Evolutionary conservation across 2,113 vertebrate species (phyloP).

Genomic region (Camarhynchus parvulus): DNA sequence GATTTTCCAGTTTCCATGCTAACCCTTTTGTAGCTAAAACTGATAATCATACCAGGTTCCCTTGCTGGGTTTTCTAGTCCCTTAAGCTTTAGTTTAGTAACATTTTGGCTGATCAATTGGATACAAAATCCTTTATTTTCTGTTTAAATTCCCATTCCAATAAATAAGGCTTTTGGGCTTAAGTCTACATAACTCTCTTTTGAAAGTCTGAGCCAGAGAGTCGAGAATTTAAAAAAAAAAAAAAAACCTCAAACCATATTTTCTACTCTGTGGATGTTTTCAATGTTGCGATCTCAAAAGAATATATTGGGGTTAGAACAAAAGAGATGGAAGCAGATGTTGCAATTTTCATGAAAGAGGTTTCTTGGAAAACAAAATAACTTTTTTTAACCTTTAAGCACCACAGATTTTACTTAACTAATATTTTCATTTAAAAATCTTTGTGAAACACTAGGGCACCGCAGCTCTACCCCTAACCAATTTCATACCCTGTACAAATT

Average conservation of each 20-base stretch:
- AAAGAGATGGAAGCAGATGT: conserved; percentile 1
- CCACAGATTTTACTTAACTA: neutral
- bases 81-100: conserved; percentile 52
- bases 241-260: neutral
- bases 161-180: conserved; percentile 54
- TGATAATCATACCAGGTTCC: conserved; percentile 13
- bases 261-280: conserved; percentile 9
- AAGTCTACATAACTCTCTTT: conserved; percentile 21
- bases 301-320: neutral
- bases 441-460: neutral
- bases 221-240: neutral
- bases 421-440: conserved; percentile 27
- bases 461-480: neutral
- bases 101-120: conserved; percentile 50
- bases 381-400: neutral
- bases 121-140: conserved; percentile 43
- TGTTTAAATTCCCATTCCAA: conserved; percentile 55
- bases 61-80: conserved; percentile 16
- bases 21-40: conserved; percentile 23
- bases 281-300: conserved; percentile 19
- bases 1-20: conserved; percentile 25
- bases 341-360: conserved; percentile 11
- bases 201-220: conserved; percentile 25
- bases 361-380: neutral
- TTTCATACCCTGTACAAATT: neutral